Conservation (phyloP, 2,797 vertebrate species). For the Manis javanica region DNA sequence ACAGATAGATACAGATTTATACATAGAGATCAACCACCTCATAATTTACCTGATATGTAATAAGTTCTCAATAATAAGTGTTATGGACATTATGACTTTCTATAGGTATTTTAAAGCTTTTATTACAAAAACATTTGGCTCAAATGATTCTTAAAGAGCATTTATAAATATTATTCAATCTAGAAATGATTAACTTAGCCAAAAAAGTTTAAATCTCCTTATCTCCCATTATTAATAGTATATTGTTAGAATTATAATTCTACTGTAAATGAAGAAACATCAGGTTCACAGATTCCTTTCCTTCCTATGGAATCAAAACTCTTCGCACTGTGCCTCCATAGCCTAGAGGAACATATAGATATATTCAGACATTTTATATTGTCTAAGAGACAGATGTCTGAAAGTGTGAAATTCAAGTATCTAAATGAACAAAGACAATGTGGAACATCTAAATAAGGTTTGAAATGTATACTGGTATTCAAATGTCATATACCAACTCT, state of each 20-base stretch:
- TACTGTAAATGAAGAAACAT: constrained; percentile 29
- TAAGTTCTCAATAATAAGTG: neutral
- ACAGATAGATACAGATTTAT: constrained; percentile 40
- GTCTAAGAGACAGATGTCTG: neutral
- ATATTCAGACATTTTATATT: neutral
- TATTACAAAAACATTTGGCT: constrained; percentile 26
- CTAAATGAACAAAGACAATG: neutral
- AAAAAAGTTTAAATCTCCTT: neutral
- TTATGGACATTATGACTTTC: neutral
- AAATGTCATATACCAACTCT: neutral
- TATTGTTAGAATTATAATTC: neutral
- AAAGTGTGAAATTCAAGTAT: neutral
- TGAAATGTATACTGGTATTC: neutral
- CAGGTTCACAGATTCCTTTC: neutral
- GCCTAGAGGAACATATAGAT: neutral
- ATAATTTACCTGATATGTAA: neutral
- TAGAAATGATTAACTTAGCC: constrained; percentile 9
- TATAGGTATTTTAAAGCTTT: neutral
- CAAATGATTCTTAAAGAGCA: constrained; percentile 29
- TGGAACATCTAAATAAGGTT: neutral
- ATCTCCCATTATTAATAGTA: neutral
- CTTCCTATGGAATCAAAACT: neutral
- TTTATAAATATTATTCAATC: neutral
- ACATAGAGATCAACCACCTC: neutral
- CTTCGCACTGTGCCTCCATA: neutral